phyloP scores from a whole-genome alignment of 53 echinoderm and acorn worm genomes.

The Echinometra lucunter region DNA sequence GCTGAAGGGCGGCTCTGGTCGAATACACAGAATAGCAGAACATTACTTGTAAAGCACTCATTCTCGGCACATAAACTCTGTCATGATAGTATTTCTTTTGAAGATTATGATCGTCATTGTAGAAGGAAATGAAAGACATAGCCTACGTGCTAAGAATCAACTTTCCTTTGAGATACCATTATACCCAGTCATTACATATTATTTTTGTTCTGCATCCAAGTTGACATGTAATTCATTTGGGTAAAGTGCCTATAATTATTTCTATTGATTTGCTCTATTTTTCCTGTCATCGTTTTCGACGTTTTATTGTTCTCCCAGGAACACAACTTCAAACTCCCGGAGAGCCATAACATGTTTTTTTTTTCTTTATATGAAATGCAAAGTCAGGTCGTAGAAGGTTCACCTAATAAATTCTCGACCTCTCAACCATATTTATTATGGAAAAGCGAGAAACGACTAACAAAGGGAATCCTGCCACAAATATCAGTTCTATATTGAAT shows the following conservation, averaged over 20 bases:
- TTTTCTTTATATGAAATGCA: neutral
- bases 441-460: conserved; percentile 14
- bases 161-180: neutral
- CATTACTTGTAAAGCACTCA: neutral
- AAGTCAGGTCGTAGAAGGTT: neutral
- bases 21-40: neutral
- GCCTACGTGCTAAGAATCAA: neutral
- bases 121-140: no score
- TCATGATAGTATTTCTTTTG: neutral
- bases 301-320: neutral
- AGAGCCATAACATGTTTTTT: neutral
- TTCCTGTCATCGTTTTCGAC: neutral
- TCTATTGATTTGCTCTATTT: neutral
- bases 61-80: neutral
- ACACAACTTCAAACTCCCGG: neutral
- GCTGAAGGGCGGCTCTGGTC: neutral
- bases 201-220: neutral
- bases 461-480: conserved; percentile 12
- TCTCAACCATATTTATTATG: neutral
- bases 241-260: neutral
- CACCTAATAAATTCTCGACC: conserved; percentile 1
- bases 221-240: neutral
- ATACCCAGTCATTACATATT: neutral
- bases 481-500: conserved; percentile 28
- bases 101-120: neutral